These are phyloP conservation scores for Ostrea denselamellosa DNA, from an alignment of 1,140 invertebrate genomes.

Conservation along the genomic window DNA sequence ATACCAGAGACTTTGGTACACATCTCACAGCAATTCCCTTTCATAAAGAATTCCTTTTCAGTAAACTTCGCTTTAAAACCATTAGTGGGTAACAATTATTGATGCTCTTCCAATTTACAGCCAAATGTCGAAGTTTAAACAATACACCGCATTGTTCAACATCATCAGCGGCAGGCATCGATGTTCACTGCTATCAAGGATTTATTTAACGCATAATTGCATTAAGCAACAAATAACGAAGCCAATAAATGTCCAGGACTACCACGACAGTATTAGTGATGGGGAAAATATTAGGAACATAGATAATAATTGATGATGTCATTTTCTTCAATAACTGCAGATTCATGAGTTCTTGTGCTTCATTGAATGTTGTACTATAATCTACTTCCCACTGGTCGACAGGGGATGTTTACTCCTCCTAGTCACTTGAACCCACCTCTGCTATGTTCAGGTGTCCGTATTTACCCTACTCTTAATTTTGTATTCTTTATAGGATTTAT, in stretches of 20 bases:
- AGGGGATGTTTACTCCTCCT: too few relatives aligned
- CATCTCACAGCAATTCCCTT: slow-evolving; percentile 14
- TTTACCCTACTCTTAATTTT: too few relatives aligned
- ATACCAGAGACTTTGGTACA: not conserved
- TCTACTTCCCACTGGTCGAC: too few relatives aligned
- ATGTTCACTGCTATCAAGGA: not conserved
- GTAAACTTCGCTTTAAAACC: slow-evolving; percentile 24
- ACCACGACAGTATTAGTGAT: not conserved
- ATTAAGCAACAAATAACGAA: slow-evolving; percentile 15
- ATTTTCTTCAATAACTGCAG: too few relatives aligned
- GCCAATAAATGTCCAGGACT: not conserved
- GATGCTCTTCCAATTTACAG: not conserved
- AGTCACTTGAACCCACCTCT: too few relatives aligned
- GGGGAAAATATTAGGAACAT: not conserved
- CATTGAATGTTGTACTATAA: too few relatives aligned
- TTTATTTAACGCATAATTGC: not conserved
- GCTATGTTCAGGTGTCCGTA: too few relatives aligned
- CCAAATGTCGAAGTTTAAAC: slow-evolving; percentile 29
- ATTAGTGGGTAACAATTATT: slow-evolving; percentile 5
- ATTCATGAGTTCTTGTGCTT: too few relatives aligned
- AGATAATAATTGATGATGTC: not conserved
- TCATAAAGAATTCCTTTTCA: not conserved
- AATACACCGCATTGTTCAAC: not conserved
- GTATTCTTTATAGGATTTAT: too few relatives aligned
- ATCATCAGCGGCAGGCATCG: not conserved